Evolutionary conservation across 1,140 invertebrate genomes (phyloP).

Genomic region (Lepidotrigona ventralis): DNA sequence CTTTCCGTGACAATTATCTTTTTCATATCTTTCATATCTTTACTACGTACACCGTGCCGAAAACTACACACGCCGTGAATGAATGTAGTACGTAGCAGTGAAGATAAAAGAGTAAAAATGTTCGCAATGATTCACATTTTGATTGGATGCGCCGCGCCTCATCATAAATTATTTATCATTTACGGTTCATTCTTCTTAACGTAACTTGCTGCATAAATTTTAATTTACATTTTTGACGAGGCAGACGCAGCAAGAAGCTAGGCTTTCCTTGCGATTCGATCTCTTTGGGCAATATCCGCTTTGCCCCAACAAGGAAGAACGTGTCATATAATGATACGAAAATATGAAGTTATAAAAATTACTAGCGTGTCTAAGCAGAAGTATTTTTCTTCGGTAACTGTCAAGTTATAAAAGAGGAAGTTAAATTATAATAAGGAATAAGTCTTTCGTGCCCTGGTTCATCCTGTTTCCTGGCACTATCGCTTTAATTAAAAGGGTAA

Average conservation of each 20-base stretch:
- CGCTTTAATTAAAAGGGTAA: neutral
- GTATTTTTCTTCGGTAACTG: neutral
- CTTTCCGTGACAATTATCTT: conserved; percentile 1
- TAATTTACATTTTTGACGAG: neutral
- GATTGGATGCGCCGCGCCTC: no score
- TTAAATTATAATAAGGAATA: no score
- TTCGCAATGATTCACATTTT: neutral
- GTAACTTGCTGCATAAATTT: no score
- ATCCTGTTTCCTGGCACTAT: neutral
- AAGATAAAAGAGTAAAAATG: neutral
- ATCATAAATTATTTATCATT: no score
- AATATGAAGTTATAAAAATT: neutral
- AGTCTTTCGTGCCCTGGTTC: neutral
- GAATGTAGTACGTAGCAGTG: neutral
- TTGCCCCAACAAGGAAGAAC: neutral
- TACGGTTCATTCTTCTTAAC: no score
- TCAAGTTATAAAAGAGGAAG: neutral
- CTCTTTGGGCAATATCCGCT: neutral
- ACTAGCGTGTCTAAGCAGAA: neutral
- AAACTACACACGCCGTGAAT: neutral
- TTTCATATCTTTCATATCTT: neutral
- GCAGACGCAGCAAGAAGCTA: neutral
- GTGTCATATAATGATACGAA: neutral
- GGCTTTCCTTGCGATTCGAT: neutral
- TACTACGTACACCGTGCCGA: neutral